Evolutionary conservation across 1,140 invertebrate species (phyloP), one percentile per base, ranked within the genome.

Genomic region (Rhynchophorus ferrugineus): DNA sequence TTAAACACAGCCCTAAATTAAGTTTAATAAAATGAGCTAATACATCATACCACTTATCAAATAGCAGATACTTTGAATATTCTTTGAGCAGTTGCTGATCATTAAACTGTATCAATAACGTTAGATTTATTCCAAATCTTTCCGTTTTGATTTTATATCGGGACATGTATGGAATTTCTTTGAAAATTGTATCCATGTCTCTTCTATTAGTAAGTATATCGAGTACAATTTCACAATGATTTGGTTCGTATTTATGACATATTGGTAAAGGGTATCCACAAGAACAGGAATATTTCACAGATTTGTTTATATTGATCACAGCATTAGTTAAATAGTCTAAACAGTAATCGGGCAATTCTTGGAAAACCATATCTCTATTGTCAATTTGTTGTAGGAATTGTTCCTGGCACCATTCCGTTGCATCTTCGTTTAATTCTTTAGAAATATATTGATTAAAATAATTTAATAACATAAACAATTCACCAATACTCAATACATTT

Each of bases 1-100:
- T 67, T 17, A 72, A 59, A 58, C 72, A 73, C 13, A 54, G 34
- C 3, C 65, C 61, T 39, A 61, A 58, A 43, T 63, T 69, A 44
- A 69, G 44, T 49, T 67, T 64, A 6, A 67, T 45, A 13, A 61
- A 55, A 20, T 49, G 45, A 8, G 44, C 51, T 42, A 54, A 16
- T 20, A 55, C 29, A 19, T 49, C 64, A 44, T 67, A 60, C 64
- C 66, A 69, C 13, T 43, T 49, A 52, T 68, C 66, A 42, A 64
- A 67, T 5, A 60, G 61, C 14, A 69, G 60, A 39, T 42, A 57
- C 39, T 36, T 35, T 1, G 44, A 56, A 46, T 56, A 49, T 38
- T 51, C 47, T 43, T 52, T 55, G 20, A 68, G 56, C 8, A 67
- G 35, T 39, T 56, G 22, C 19, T 46, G 21, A 44, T 69, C 62